Evolutionary conservation across 2,113 vertebrate genomes (phyloP), one percentile per base, ranked within the genome.

Genomic region (Suncus etruscus): DNA sequence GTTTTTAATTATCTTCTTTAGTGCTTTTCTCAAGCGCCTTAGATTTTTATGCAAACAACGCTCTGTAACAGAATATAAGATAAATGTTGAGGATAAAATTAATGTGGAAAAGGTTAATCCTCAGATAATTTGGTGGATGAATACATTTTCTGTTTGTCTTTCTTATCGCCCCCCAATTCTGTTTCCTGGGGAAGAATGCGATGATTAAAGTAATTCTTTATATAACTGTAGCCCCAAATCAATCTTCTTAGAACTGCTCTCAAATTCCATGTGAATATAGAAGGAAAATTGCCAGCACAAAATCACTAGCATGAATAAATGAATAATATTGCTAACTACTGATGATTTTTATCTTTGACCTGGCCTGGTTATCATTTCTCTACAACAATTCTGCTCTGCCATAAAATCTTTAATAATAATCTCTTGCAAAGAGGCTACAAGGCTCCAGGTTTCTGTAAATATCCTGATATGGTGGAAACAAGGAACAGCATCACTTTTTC

Each of bases 321-420:
- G 74, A 78, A 70, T 3, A 47, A 15, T 84, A 27, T 48, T 72
- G 68, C 29, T 14, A 54, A 93, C 68, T 45, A 63, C 47, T 75
- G 79, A 91, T 1, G 0, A 2, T 76, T 90, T 39, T 89, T 58
- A 82, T 76, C 32, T 68, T 24, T 74, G 68, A 86, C 48, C 39
- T 66, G 24, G 47, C 45, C 80, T 89, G n/a, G 32, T 75, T 75
- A 74, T 73, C 11, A 85, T 87, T 87, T 87, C 83, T 86, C 66
- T 61, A 72, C 12, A 88, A 70, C 58, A 39, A 96, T 86, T 74
- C 78, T 89, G 61, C 88, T 97, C 98, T 1, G 98, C 97, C 84
- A 99, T 96, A 73, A 98, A 99, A 81, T 98, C 98, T 95, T 98
- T 98, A 95, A 99, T 98, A 95, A 98, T 98, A 97, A 98, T 98